Evolutionary conservation across 2,888 invertebrate genomes (phyloP), one percentile per base, ranked within the genome.

Genomic region (Sarcophaga carnaria): DNA sequence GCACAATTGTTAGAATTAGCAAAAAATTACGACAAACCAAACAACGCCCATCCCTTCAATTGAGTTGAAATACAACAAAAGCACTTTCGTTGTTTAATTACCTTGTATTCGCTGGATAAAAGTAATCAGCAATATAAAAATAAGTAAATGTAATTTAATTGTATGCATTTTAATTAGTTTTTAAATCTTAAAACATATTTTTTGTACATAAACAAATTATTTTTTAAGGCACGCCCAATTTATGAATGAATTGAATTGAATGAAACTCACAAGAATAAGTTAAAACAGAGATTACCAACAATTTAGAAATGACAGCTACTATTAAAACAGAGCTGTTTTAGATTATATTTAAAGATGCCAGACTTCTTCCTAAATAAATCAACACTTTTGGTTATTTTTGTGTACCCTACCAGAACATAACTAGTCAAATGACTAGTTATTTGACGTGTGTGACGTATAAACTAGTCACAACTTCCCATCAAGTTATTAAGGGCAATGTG

Each of bases 151-250:
- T 81, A 76, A 82, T 17, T 64, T 67, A 81, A 87, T 87, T 69
- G 83, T 70, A 64, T 22, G 3, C 10, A 60, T 20, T 70, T 59
- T 78, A 72, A 37, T 49, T 37, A 12, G 0, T 62, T 49, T 82
- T 76, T 75, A 69, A 17, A 60, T 22, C n/a, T 83, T 60, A 64
- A 70, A 76, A 66, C 67, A 81, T 76, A 80, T 25, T 76, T 80
- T 70, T 76, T 60, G 22, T 14, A n/a, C 25, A 69, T 10, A 75
- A 75, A 66, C 74, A 81, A 84, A 77, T 62, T 27, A 25, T 66
- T 64, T 49, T 37, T 81, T 47, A 81, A 79, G 84, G 79, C 84
- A 84, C 87, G 81, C 88, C 86, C 81, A 84, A 86, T n/a, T 71
- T 70, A 79, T 72, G 71, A 82, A 75, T 79, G 75, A 81, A 69